Base-by-base conservation (phyloP, 2,888 invertebrate species). In the Colostygia pectinataria region DNA sequence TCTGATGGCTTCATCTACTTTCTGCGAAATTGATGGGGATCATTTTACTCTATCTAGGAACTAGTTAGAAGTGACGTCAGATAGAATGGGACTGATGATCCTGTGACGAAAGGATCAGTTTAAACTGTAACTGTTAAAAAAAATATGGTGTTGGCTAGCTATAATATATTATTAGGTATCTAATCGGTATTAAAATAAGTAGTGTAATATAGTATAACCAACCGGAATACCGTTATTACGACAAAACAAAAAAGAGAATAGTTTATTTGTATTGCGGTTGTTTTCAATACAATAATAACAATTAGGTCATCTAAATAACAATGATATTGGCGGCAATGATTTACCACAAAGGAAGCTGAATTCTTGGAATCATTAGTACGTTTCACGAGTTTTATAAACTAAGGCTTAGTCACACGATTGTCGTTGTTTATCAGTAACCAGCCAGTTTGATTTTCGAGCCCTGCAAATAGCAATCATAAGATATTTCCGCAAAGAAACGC, bases 301-400 rank as follows among this genome's bases (percentile, higher is more conserved):
- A 49, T 53, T 38, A 49, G 46, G 33, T 51, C 47, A 51, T 50
- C 43, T 14, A 39, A 41, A 29, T 39, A 14, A 44, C 13, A 44
- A 51, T 51, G 3, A 36, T 42, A 41, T 49, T 41, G 55, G 62
- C 71, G 73, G 67, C 71, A 68, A 55, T 61, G 48, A 62, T 63
- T 65, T 63, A 79, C 77, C 79, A 66, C 84, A 81, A 76, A 71
- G 68, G 73, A 68, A 60, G 61, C 66, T 65, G 66, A 57, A 53
- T 80, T 80, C 80, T 67, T 39, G 51, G 76, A 77, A 80, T 47
- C 56, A 40, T 44, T 50, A 60, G 61, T n/a, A 68, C 68, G 31
- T 2, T 37, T 68, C 65, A 68, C 56, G 57, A 63, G 65, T 67
- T 66, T 65, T 49, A 53, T 59, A 18, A 15, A 14, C 4, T 3